phyloP scores from a whole-genome alignment of 2,888 invertebrate genomes.

The Dicyrtomina minuta region DNA sequence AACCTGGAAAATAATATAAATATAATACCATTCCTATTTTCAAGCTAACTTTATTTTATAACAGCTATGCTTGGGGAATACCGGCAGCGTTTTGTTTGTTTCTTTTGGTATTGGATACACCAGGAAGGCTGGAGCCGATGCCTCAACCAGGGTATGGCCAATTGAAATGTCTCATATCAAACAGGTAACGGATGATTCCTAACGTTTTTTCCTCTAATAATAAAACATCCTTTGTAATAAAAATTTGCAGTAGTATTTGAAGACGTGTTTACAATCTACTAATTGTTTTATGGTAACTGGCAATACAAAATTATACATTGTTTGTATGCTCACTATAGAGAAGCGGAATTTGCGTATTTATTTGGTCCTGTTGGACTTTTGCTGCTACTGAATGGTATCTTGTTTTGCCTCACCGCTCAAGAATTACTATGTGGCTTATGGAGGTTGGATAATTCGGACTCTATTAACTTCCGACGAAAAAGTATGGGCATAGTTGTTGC shows the following conservation, averaged over 20 bases:
- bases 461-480: slow-evolving; percentile 50
- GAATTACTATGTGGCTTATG: slow-evolving; percentile 52
- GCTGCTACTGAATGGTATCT: slow-evolving; percentile 47
- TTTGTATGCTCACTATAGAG: too few relatives aligned
- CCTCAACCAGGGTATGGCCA: slow-evolving; percentile 49
- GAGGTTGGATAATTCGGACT: slow-evolving; percentile 52
- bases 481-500: slow-evolving; percentile 53
- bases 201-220: too few relatives aligned
- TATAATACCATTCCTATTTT: too few relatives aligned
- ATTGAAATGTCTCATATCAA: slow-evolving; percentile 49
- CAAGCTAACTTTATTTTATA: slow-evolving; percentile 9
- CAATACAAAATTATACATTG: too few relatives aligned
- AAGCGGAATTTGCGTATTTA: slow-evolving; percentile 50
- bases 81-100: slow-evolving; percentile 51
- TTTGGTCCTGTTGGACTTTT: slow-evolving; percentile 51
- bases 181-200: slow-evolving; percentile 46
- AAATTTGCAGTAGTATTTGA: too few relatives aligned
- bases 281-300: too few relatives aligned
- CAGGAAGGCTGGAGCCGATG: slow-evolving; percentile 50
- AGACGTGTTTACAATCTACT: too few relatives aligned
- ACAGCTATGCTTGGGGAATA: slow-evolving; percentile 52
- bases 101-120: slow-evolving; percentile 45
- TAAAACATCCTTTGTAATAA: too few relatives aligned
- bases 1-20: neutral
- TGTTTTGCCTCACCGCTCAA: slow-evolving; percentile 52